Conservation (phyloP, 2,888 invertebrate species). For the Tridacna crocea region DNA sequence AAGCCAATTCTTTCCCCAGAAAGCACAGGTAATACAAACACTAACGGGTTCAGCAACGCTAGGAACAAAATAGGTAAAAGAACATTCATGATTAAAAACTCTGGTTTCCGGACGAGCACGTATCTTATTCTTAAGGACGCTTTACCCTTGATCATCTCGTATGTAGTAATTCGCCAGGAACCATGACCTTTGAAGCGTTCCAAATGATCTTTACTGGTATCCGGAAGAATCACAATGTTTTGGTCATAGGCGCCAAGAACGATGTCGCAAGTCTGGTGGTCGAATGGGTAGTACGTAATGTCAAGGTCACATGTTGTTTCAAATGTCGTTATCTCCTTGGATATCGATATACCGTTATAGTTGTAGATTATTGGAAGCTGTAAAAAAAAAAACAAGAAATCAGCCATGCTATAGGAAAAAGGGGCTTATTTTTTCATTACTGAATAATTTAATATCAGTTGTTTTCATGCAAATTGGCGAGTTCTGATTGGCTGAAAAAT, state of each 20-base stretch:
- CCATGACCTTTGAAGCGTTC: constrained; percentile 17
- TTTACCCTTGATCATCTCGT: neutral
- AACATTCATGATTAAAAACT: constrained; percentile 27
- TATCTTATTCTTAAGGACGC: neutral
- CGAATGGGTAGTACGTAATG: constrained; percentile 32
- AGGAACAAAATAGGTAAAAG: constrained; percentile 23
- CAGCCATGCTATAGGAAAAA: neutral
- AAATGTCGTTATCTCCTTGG: constrained; percentile 5
- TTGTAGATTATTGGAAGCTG: constrained; percentile 21
- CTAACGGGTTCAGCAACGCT: constrained; percentile 24
- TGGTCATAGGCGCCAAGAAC: constrained; percentile 15
- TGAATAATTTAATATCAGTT: too few relatives aligned
- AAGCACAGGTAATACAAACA: constrained; percentile 21
- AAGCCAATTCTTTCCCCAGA: constrained; percentile 30
- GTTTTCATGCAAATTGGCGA: too few relatives aligned
- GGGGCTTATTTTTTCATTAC: too few relatives aligned
- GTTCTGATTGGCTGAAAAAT: too few relatives aligned
- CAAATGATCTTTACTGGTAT: neutral
- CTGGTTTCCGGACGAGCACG: constrained; percentile 12
- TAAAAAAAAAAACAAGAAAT: neutral
- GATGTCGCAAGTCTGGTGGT: constrained; percentile 26
- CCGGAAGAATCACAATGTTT: neutral
- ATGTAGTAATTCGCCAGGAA: constrained; percentile 14
- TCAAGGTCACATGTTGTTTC: constrained; percentile 33
- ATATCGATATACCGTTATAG: neutral